Base-by-base conservation (phyloP, 2,888 invertebrate species). In the Girardia tigrina region DNA sequence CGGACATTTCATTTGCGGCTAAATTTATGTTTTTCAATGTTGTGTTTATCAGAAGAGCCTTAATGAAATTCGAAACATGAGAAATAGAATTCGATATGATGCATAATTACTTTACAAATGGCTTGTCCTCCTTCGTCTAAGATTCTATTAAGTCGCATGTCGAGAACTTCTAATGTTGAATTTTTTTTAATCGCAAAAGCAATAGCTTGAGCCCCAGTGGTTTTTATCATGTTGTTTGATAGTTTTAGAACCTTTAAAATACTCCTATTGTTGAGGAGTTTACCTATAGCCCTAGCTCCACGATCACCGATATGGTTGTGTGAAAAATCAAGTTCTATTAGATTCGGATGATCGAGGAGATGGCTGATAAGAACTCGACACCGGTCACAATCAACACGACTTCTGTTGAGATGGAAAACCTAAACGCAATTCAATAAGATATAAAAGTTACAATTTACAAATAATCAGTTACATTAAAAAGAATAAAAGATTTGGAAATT, bases 111-210 rank as follows among this genome's bases (percentile, higher is more conserved):
- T 36, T 81, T 79, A 76, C 83, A 82, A 42, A 84, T 80, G 2
- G 83, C 83, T 78, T 83, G 83, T 6, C 84, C 84, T n/a, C 84
- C 84, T 77, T 84, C 84, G 78, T 84, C 84, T 16, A 82, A 83
- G 20, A 84, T 79, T 71, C 82, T 79, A 79, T 84, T 84, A 56
- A 84, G 79, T 73, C 83, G 77, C 26, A 84, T 77, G 77, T 83
- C 81, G 14, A 84, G 78, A 69, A 75, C 75, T 73, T 80, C 79
- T 26, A 84, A 79, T 14, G 81, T 81, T 1, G 80, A 80, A 77
- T 83, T 84, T 79, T 83, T 84, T 4, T 82, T 82, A 27, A 84
- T 79, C 1, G 83, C 83, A 79, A 84, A 83, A 23, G 83, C 84
- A 28, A 84, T 82, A 16, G 84, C 84, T 78, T 83, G 82, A 8